Base-by-base conservation (phyloP, 2,888 invertebrate species). In the Troides aeacus region DNA sequence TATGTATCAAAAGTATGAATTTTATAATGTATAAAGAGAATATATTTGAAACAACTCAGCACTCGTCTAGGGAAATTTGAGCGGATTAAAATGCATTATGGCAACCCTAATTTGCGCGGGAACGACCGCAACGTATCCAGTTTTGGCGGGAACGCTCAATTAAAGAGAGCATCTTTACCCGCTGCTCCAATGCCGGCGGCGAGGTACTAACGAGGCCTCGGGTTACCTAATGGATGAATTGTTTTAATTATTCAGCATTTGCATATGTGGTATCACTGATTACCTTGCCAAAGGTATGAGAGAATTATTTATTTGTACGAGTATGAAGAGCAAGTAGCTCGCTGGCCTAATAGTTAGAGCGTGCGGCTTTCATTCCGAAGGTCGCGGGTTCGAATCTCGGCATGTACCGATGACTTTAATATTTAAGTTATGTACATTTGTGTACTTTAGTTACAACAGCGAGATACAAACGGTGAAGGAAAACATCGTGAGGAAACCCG, bases 221-320 rank as follows among this genome's bases (percentile, higher is more conserved):
- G 75, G 77, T 79, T 80, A 78, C 76, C 62, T 77, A 77, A 76
- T 76, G 77, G 76, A 75, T 74, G 71, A 71, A 72, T 73, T 74
- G 74, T 74, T 75, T 75, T 71, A 72, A 75, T 72, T 74, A 74
- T 72, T 72, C 59, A 72, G 18, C 30, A 70, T 70, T 71, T 71
- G 69, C 56, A 66, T 70, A 62, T 21, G 59, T 68, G 53, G 57
- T 21, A 50, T 15, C 21, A 23, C 23, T 57, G 57, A 57, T 57
- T 57, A 57, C 18, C 5, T 21, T 57, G 6, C 21, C n/a, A 57
- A 57, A 21, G 57, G 57, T 21, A 21, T 5, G n/a, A 57, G 57
- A 7, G 50, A 50, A 50, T 18, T 50, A 50, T 15, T 50, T 17
- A 50, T 8, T 10, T 39, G 10, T 39, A 39, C 30, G 30, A 30